Percentiles rank a stretch among this genome's conserved stretches.
Conservation (phyloP, 23 tunicate species). For the Ciona savignyi region DNA sequence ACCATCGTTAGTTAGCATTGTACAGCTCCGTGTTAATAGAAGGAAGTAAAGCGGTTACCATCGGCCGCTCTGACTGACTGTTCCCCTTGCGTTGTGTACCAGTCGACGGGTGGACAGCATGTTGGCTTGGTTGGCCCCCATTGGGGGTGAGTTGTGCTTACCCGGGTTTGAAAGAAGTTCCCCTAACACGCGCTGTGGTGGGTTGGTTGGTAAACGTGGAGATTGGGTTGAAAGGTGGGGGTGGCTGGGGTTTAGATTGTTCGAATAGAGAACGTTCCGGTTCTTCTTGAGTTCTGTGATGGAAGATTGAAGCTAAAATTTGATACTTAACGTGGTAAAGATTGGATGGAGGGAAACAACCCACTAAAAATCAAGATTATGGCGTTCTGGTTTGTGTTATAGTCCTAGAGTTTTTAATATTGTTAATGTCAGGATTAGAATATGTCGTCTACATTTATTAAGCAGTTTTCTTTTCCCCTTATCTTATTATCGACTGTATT, state of each 20-base stretch:
- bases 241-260: conserved; percentile 18
- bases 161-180: conserved; percentile 11
- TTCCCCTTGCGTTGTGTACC: conserved; percentile 37
- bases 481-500: too few relatives aligned
- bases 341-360: background rate
- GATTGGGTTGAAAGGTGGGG: conserved; percentile 20
- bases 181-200: conserved; percentile 1
- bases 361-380: too few relatives aligned
- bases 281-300: conserved; percentile 48
- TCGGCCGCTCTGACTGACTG: conserved; percentile 62
- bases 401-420: too few relatives aligned
- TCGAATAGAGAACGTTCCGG: conserved; percentile 34
- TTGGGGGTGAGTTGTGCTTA: background rate
- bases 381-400: too few relatives aligned
- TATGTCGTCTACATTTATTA: too few relatives aligned
- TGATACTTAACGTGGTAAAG: background rate
- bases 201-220: conserved; percentile 12
- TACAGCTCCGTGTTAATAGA: too few relatives aligned
- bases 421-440: too few relatives aligned
- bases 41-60: too few relatives aligned
- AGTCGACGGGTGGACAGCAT: conserved; percentile 43
- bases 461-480: too few relatives aligned
- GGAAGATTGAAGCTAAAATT: background rate
- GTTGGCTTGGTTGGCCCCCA: conserved; percentile 1
- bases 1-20: background rate